Evolutionary conservation across 1,140 invertebrate species (phyloP).

Genomic region (Ladona fulva): DNA sequence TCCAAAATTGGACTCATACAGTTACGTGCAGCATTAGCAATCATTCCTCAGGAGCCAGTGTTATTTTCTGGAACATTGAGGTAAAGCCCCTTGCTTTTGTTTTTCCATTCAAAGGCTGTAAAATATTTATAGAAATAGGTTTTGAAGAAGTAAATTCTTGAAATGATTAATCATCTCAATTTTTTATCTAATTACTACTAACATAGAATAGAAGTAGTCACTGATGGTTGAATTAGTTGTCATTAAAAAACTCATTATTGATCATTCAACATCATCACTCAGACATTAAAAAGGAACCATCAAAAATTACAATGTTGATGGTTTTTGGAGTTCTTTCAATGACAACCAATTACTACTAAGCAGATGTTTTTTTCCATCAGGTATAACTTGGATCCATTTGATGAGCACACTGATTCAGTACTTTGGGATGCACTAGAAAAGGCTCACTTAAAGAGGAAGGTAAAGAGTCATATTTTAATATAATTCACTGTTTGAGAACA

Average conservation of each 20-base stretch:
- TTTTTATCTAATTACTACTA: neutral
- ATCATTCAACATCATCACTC: neutral
- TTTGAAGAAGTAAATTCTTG: neutral
- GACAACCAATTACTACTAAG: too few species aligned
- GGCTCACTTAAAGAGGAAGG: slow-evolving; percentile 36
- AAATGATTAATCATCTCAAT: neutral
- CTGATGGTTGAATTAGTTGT: neutral
- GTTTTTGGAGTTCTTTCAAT: too few species aligned
- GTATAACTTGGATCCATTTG: slow-evolving; percentile 49
- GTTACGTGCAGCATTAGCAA: slow-evolving; percentile 33
- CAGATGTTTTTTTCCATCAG: slow-evolving; percentile 23
- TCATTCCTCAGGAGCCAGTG: slow-evolving; percentile 40
- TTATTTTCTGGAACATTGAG: slow-evolving; percentile 45
- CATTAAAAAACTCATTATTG: neutral
- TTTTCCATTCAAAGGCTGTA: neutral
- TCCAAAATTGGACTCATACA: slow-evolving; percentile 38
- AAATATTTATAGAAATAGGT: neutral
- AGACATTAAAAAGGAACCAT: neutral
- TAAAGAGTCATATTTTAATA: slow-evolving; percentile 22
- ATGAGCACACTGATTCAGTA: slow-evolving; percentile 39
- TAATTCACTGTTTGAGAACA: neutral
- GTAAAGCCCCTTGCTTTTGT: slow-evolving; percentile 19
- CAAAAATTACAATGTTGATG: neutral
- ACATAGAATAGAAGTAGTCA: neutral
- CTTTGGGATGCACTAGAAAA: slow-evolving; percentile 44